These are phyloP conservation scores for Heliconius erato DNA, from an alignment of 2,888 invertebrate species.

Conservation along the genomic window DNA sequence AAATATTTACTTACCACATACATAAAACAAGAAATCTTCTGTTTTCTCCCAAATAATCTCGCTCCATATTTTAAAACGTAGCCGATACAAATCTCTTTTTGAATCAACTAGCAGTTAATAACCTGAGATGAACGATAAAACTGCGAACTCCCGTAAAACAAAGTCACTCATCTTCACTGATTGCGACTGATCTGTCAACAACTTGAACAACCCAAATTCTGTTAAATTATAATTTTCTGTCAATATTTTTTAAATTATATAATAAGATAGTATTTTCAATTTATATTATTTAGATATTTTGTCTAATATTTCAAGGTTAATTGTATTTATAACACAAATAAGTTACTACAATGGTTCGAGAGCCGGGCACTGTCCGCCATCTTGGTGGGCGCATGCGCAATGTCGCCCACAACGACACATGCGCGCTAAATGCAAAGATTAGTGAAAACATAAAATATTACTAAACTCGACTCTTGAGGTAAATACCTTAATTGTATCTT, in stretches of 20 bases:
- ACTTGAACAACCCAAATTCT: slow-evolving; percentile 27
- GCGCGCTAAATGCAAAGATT: slow-evolving; percentile 58
- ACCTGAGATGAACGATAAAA: slow-evolving; percentile 48
- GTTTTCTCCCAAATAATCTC: not conserved
- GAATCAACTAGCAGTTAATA: slow-evolving; percentile 25
- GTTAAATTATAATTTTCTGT: slow-evolving; percentile 3
- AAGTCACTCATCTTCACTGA: slow-evolving; percentile 66
- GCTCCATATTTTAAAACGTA: slow-evolving; percentile 12
- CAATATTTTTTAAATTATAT: not conserved
- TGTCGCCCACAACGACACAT: slow-evolving; percentile 58
- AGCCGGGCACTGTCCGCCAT: slow-evolving; percentile 68
- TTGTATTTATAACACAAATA: slow-evolving; percentile 59
- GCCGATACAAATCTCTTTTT: slow-evolving; percentile 6
- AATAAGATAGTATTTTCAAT: not conserved
- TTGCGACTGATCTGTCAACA: slow-evolving; percentile 72
- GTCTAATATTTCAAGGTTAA: slow-evolving; percentile 25
- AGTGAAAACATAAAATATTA: slow-evolving; percentile 30
- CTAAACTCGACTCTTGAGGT: not conserved
- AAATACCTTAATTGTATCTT: slow-evolving; percentile 1
- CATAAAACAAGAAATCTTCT: not conserved
- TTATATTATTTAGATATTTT: not conserved
- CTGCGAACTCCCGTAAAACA: slow-evolving; percentile 55
- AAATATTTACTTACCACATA: slow-evolving; percentile 18
- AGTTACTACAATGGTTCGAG: slow-evolving; percentile 62
- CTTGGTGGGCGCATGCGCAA: slow-evolving; percentile 70